Evolutionary conservation across 2,888 invertebrate species (phyloP), one percentile per base, ranked within the genome.

Genomic region (Drosophila tripunctata): DNA sequence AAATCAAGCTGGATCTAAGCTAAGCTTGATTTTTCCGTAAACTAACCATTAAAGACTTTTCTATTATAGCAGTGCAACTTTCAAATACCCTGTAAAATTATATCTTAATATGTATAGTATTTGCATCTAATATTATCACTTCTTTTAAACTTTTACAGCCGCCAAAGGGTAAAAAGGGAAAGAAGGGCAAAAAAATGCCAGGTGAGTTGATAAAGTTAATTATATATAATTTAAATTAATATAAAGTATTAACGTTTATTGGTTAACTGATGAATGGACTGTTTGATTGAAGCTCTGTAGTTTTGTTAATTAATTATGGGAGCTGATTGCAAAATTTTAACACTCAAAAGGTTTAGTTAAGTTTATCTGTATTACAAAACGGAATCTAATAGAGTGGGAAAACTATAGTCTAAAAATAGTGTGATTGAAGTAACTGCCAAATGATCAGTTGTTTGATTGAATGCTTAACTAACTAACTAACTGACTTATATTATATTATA

Each of bases 111-210:
- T 30, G 8, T 14, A 30, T 24, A 5, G 4, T 43, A 14, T 7
- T 24, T 14, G 5, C 8, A 15, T 21, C 5, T 4, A 14, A 24
- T 3, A 19, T 7, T 22, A 8, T 36, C 44, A 17, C 33, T 4
- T 44, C 56, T 30, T 52, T 51, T 54, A 19, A 40, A 41, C 62
- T 36, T 47, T 84, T 83, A 14, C 81, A 91, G 91, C 91, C 91
- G 50, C 91, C 91, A 21, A 91, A 91, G 79, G 82, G 79, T 7
- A 90, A 90, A 71, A 90, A 91, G 68, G 90, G 89, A 50, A 90
- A 90, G 55, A 91, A 91, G 66, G 91, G 90, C 69, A 91, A 90
- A 54, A 88, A 90, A 62, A 60, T 87, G 67, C 89, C 90, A 82
- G 85, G 91, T 91, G 79, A 90, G 89, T 89, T 12, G 2, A 4